Base-by-base conservation (phyloP, 1,140 invertebrate species). In the Drosophila ambigua region DNA sequence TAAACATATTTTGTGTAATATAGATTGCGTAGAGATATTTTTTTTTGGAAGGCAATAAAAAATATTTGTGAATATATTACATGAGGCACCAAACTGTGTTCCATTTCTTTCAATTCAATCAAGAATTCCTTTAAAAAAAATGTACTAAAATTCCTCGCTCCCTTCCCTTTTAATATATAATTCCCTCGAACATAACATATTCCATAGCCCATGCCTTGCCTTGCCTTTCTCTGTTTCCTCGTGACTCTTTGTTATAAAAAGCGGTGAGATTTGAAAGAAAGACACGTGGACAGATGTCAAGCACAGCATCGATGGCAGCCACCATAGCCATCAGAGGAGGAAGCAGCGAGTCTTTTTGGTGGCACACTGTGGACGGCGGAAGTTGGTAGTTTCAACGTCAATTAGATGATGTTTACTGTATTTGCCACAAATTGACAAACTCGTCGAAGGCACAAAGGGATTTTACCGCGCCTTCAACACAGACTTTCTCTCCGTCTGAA, bases 391-490 rank as follows among this genome's bases (percentile, higher is more conserved):
- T 85, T 87, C 74, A 81, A 85, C 77, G 77, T 85, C 82, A 85
- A 85, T 85, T 85, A 85, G 82, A 78, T 85, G 73, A 82, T 87
- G 82, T 87, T 85, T 81, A 78, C 78, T 85, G 83, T 74, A 87
- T 78, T 85, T 82, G 78, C 81, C 71, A 65, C 82, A 85, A 82
- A 87, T 87, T 85, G 82, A 85, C 82, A 82, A 85, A 87, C 81
- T 78, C 64, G 43, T 77, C 72, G 55, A 66, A 35, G 53, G 50
- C 62, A 83, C 75, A 78, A 67, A 71, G 57, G 63, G 49, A 46
- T 28, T 45, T 57, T 64, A 45, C 35, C 35, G 48, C 57, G 26
- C 55, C 43, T 51, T 7, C 41, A 20, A 39, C 31, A 52, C 23
- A 49, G 41, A 15, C 13, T 24, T 11, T 7, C 11, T 2, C 2